phyloP scores from a whole-genome alignment of 1,140 invertebrate genomes.

The Brachionus angularis region DNA sequence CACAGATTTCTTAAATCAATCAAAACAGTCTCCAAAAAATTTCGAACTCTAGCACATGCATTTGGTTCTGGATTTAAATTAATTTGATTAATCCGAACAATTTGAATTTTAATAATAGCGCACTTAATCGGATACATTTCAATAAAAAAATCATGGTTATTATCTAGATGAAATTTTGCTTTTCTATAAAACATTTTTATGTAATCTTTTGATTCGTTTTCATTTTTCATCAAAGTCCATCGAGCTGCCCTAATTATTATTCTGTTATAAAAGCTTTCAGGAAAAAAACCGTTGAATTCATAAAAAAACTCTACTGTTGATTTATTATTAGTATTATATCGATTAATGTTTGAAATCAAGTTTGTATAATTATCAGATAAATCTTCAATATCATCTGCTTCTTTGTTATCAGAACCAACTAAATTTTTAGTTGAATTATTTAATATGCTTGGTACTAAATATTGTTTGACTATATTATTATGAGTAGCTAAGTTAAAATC shows the following conservation, averaged over 20 bases:
- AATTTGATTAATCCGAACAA: conserved; percentile 43
- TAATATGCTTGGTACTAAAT: conserved; percentile 27
- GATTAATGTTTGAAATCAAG: conserved; percentile 45
- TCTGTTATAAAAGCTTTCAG: conserved; percentile 47
- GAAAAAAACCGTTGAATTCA: conserved; percentile 53
- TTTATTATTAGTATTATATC: conserved; percentile 45
- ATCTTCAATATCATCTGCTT: neutral
- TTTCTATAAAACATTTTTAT: conserved; percentile 47
- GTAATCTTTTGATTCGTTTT: conserved; percentile 46
- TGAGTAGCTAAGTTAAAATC: conserved; percentile 4
- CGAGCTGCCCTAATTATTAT: conserved; percentile 50
- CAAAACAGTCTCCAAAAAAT: conserved; percentile 57
- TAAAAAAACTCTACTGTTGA: conserved; percentile 52
- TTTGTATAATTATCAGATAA: conserved; percentile 10
- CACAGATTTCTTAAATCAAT: conserved; percentile 55
- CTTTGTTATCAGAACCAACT: too few species aligned
- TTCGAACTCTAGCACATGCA: conserved; percentile 54
- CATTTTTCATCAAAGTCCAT: conserved; percentile 52
- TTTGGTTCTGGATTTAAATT: conserved; percentile 46
- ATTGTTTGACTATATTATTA: neutral
- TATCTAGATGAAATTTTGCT: conserved; percentile 52
- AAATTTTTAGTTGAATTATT: neutral
- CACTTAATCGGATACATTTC: conserved; percentile 49
- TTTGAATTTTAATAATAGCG: conserved; percentile 49
- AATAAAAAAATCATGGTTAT: conserved; percentile 54